Base-by-base conservation (phyloP, 2,113 vertebrate species). In the Aphelocoma coerulescens region DNA sequence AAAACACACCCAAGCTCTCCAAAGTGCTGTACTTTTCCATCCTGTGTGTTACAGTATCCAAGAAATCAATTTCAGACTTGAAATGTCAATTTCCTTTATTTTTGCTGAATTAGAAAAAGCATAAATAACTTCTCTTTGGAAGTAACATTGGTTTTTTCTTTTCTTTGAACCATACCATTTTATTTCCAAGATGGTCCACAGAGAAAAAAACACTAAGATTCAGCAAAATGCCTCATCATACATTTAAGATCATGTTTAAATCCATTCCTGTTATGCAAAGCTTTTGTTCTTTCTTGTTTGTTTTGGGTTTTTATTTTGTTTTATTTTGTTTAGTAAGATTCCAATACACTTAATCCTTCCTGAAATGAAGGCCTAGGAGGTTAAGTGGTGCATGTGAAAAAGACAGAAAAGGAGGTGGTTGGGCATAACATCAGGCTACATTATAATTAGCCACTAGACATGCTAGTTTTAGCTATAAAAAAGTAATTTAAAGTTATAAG, bases 401-500 rank as follows among this genome's bases (percentile, higher is more conserved):
- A 80, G 52, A 76, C 30, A 71, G 58, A 91, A 73, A 27, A 90
- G 43, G 32, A 84, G 54, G 30, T 79, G 48, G 44, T 6, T 76
- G 44, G 23, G 30, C 39, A 83, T 66, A 89, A 85, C 24, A 83
- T 74, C 54, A 90, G 81, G 49, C 51, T 79, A 48, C 30, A 17
- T 88, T 48, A n/a, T 79, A 90, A 84, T 91, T 62, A 88, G 44
- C 75, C 63, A 69, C 67, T 58, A 74, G 48, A 85, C 67, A 67
- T 52, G 7, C 62, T 88, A 74, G 59, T 62, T 84, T 67, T 84
- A 92, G 57, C 73, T 71, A 77, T 85, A 84, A 91, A 94, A 91
- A 90, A 84, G 79, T 67, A 88, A 95, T 85, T 73, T 88, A 51
- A 80, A 93, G 72, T 96, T 88, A 87, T n/a, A 94, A 92, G 62